Conservation (phyloP, 2,113 vertebrate genomes). For the Menidia beryllina region DNA sequence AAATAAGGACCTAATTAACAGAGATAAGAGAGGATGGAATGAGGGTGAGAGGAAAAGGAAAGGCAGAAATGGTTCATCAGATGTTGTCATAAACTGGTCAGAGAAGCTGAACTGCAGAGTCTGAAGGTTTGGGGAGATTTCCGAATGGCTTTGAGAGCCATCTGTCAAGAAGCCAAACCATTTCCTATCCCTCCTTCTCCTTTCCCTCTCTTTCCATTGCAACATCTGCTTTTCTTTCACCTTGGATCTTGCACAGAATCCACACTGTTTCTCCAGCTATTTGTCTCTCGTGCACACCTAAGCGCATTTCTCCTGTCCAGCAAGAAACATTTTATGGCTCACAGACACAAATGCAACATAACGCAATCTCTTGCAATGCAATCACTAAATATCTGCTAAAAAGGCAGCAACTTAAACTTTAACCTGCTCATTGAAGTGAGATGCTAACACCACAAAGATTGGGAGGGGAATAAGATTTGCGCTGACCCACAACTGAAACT, state of each 20-base stretch:
- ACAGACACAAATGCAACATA: background rate
- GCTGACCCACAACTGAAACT: slow-evolving; percentile 33
- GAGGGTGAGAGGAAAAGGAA: slow-evolving; percentile 6
- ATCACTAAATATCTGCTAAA: background rate
- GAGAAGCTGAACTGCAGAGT: slow-evolving; percentile 32
- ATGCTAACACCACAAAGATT: background rate
- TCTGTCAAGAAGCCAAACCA: slow-evolving; percentile 79
- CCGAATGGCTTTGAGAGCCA: slow-evolving; percentile 65
- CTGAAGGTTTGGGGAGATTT: slow-evolving; percentile 73
- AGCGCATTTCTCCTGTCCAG: background rate
- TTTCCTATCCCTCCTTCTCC: slow-evolving; percentile 71
- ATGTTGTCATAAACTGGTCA: slow-evolving; percentile 39
- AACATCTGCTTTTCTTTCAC: slow-evolving; percentile 71
- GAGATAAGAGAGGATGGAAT: background rate
- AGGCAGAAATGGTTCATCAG: slow-evolving; percentile 30
- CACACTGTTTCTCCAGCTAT: slow-evolving; percentile 19
- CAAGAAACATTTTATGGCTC: background rate
- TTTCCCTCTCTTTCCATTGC: slow-evolving; percentile 29
- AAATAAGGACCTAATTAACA: slow-evolving; percentile 6
- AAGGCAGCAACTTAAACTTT: slow-evolving; percentile 23
- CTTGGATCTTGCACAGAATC: slow-evolving; percentile 24
- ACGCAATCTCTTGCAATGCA: background rate
- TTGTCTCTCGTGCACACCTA: slow-evolving; percentile 5
- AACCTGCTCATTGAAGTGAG: slow-evolving; percentile 41
- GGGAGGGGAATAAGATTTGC: slow-evolving; percentile 45